Evolutionary conservation across 2,797 vertebrate species (phyloP).

Genomic region (Melanotaenia maccullochi): DNA sequence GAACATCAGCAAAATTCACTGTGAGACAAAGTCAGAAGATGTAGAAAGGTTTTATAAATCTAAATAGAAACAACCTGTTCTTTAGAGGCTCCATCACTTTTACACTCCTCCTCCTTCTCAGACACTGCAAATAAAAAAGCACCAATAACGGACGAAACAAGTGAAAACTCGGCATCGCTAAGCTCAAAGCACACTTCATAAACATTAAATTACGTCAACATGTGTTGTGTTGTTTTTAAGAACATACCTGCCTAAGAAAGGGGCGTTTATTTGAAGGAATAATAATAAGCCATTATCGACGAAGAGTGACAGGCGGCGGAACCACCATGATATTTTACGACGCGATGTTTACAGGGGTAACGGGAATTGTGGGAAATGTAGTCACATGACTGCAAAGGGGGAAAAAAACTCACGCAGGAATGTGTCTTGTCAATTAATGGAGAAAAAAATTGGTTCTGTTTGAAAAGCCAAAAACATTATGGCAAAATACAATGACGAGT

Average conservation of each 20-base stretch:
- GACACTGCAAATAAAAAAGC: background rate
- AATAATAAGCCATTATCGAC: slow-evolving; percentile 2
- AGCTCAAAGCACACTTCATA: slow-evolving; percentile 7
- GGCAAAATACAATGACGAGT: background rate
- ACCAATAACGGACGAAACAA: background rate
- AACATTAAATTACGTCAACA: rapidly evolving
- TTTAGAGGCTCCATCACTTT: slow-evolving; percentile 20
- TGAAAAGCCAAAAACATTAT: background rate
- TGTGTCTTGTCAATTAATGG: background rate
- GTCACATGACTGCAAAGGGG: background rate
- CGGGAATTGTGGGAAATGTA: slow-evolving; percentile 70
- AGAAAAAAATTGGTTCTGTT: too few species aligned
- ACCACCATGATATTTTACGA: slow-evolving; percentile 69
- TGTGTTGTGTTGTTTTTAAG: rapidly evolving
- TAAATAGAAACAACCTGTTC: slow-evolving; percentile 43
- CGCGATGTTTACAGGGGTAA: background rate
- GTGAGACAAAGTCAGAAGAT: background rate
- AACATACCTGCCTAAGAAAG: slow-evolving; percentile 35
- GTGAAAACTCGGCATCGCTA: background rate
- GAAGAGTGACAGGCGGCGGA: slow-evolving; percentile 1
- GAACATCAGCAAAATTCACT: slow-evolving; percentile 8
- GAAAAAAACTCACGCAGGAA: background rate
- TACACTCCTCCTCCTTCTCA: slow-evolving; percentile 30
- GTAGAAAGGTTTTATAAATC: background rate
- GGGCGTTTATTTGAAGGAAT: slow-evolving; percentile 3